These are phyloP conservation scores for Nematostella vectensis DNA, from an alignment of 92 coral and sea anemone species.

Conservation along the genomic window DNA sequence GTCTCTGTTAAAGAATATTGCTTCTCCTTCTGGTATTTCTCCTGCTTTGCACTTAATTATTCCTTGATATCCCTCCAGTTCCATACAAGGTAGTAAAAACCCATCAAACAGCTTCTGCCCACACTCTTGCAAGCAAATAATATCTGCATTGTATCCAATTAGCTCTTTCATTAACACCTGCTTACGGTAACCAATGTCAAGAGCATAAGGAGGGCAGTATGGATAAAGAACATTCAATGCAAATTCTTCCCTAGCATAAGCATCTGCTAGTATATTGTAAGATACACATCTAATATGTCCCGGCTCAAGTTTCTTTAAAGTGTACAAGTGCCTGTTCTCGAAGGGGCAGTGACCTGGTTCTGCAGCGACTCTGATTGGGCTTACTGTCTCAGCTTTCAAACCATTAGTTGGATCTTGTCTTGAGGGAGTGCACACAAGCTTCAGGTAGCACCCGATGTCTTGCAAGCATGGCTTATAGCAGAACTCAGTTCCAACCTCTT, in stretches of 20 bases:
- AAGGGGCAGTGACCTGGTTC: conserved; percentile 85
- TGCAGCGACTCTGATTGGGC: conserved; percentile 53
- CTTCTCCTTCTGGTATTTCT: conserved; percentile 90
- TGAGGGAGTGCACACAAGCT: conserved; percentile 64
- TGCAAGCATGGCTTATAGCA: conserved; percentile 55
- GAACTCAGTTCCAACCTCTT: conserved; percentile 54
- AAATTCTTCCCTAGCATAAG: conserved; percentile 73
- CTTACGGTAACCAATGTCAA: conserved; percentile 76
- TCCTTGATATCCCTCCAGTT: conserved; percentile 61
- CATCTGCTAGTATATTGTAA: conserved; percentile 85
- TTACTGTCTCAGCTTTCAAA: conserved; percentile 32
- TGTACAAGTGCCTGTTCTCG: conserved; percentile 76
- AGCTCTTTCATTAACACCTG: conserved; percentile 83
- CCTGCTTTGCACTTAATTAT: conserved; percentile 72
- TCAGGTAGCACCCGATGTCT: conserved; percentile 76
- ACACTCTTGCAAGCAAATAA: conserved; percentile 93
- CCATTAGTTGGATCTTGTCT: conserved; percentile 30
- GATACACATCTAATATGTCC: conserved; percentile 57
- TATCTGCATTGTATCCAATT: conserved; percentile 84
- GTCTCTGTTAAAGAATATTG: conserved; percentile 52
- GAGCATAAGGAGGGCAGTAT: conserved; percentile 85
- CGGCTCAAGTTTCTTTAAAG: conserved; percentile 36
- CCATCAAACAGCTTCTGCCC: conserved; percentile 50
- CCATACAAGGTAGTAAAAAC: conserved; percentile 59
- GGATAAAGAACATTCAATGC: conserved; percentile 58